Conservation (phyloP, 2,797 vertebrate species). For the Brachyalestes nurse region DNA sequence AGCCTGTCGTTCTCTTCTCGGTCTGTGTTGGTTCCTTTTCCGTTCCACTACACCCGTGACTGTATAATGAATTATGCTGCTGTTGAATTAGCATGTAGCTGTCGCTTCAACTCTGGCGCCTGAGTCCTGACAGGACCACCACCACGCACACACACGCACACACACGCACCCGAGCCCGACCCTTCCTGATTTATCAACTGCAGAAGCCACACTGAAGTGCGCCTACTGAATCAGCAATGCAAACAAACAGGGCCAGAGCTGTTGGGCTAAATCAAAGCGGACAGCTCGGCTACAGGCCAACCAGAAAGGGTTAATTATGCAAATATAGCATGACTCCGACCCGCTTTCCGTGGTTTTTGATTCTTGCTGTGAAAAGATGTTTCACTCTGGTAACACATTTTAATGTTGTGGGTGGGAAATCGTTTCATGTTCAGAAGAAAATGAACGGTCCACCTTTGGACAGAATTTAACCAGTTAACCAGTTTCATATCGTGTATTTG, state of each 20-base stretch:
- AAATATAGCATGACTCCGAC: conserved; percentile 56
- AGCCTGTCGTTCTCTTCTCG: conserved; percentile 71
- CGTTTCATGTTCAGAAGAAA: too few species aligned
- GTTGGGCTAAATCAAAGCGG: conserved; percentile 72
- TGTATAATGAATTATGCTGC: conserved; percentile 83
- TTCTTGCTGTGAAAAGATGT: conserved; percentile 39
- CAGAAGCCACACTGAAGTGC: conserved; percentile 74
- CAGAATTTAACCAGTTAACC: too few species aligned
- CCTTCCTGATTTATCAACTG: conserved; percentile 80
- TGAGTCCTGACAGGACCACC: conserved; percentile 80
- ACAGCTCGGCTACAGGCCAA: conserved; percentile 61
- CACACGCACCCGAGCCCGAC: conserved; percentile 33
- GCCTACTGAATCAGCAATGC: conserved; percentile 75
- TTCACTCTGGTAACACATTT: conserved; percentile 68
- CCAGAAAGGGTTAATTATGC: conserved; percentile 76
- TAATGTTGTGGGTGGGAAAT: conserved; percentile 64
- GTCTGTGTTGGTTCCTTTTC: conserved; percentile 76
- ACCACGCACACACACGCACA: conserved; percentile 62
- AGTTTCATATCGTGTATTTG: too few species aligned
- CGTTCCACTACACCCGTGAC: conserved; percentile 76
- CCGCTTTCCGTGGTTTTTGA: conserved; percentile 48
- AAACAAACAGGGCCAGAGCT: conserved; percentile 75
- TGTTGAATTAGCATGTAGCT: conserved; percentile 85
- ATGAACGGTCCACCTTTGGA: too few species aligned
- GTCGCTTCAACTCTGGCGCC: conserved; percentile 70